Conservation (phyloP, 2,888 invertebrate genomes). For the Papilio elwesi region DNA sequence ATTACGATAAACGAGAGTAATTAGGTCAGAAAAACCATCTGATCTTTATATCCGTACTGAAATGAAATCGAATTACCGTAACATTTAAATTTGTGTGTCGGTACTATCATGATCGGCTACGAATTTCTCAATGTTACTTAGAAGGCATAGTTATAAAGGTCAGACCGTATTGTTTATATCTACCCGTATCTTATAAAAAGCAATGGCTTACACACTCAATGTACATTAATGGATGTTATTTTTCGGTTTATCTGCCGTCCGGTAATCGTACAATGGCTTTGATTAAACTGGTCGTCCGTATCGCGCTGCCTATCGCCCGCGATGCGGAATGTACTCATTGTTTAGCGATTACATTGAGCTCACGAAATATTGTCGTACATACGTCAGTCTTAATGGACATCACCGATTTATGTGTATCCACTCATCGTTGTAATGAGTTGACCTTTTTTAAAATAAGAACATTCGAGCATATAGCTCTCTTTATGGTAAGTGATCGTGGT, state of each 20-base stretch:
- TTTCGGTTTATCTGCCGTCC: slow-evolving; percentile 35
- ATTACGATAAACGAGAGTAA: no score
- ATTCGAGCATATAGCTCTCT: background rate
- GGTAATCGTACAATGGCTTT: slow-evolving; percentile 39
- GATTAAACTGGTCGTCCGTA: slow-evolving; percentile 28
- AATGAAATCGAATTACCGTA: no score
- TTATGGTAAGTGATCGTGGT: slow-evolving; percentile 2
- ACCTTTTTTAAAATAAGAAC: slow-evolving; percentile 2
- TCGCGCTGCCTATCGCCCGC: slow-evolving; percentile 18
- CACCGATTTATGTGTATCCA: slow-evolving; percentile 7
- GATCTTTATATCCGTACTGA: no score
- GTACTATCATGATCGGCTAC: background rate
- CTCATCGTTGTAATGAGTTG: slow-evolving; percentile 4
- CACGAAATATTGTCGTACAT: slow-evolving; percentile 26
- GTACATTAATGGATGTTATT: slow-evolving; percentile 25
- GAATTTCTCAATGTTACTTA: slow-evolving; percentile 10
- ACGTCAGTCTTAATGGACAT: slow-evolving; percentile 4
- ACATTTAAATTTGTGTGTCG: background rate
- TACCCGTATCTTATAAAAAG: slow-evolving; percentile 11
- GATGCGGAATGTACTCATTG: slow-evolving; percentile 19
- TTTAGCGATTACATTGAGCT: slow-evolving; percentile 27
- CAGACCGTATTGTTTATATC: slow-evolving; percentile 11
- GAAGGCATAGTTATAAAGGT: slow-evolving; percentile 22
- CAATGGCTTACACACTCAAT: slow-evolving; percentile 19
- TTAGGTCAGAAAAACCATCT: no score